A percentile compares a stretch with the other conserved stretches of the same genome.
phyloP scores from a whole-genome alignment of 2,888 invertebrate species.

The Dryomyza anilis region DNA sequence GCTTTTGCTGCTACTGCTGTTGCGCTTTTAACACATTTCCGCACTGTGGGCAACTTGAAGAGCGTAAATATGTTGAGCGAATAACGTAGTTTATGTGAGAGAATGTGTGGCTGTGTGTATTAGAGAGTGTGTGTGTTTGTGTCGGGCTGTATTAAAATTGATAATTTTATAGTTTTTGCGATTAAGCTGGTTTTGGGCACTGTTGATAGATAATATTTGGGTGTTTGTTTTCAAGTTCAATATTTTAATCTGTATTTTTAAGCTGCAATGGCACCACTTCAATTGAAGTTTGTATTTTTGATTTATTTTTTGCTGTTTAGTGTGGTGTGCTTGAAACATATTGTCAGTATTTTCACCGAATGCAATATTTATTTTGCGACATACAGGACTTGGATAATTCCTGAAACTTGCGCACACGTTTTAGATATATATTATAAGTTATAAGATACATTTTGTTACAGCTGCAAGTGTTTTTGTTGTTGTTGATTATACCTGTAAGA shows the following conservation, averaged over 20 bases:
- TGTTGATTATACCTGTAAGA: no score
- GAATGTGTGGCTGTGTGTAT: neutral
- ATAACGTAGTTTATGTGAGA: neutral
- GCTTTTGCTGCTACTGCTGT: neutral
- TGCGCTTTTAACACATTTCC: neutral
- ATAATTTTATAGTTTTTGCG: neutral
- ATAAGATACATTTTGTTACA: no score
- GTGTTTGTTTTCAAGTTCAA: neutral
- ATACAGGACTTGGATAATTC: neutral
- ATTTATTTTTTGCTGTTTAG: neutral
- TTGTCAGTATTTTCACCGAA: neutral
- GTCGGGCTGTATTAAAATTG: neutral
- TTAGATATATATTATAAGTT: neutral
- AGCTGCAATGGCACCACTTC: neutral
- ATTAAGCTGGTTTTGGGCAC: no score
- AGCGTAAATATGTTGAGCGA: neutral
- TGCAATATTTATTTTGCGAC: neutral
- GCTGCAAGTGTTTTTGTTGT: no score
- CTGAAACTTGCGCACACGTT: neutral
- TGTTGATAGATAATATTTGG: neutral
- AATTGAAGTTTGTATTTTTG: neutral
- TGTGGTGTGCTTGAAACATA: neutral
- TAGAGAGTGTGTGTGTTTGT: neutral
- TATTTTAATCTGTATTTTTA: neutral
- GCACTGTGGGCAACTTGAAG: no score